phyloP scores from a whole-genome alignment of 1,140 invertebrate species.

The Drosophila obscura region DNA sequence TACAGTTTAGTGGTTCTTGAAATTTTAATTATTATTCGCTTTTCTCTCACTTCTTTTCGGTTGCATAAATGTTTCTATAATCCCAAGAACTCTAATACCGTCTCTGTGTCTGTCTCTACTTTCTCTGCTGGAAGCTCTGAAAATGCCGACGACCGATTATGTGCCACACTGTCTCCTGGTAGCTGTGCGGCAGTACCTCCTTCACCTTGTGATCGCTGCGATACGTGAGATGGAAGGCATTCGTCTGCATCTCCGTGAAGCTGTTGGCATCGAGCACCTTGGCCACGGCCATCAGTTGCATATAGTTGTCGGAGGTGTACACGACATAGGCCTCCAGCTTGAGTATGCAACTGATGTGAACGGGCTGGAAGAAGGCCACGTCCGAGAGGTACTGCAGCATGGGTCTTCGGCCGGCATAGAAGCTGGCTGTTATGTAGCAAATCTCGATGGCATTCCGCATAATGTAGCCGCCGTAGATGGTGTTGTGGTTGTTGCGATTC shows the following conservation, averaged over 20 bases:
- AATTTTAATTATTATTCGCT: slow-evolving; percentile 4
- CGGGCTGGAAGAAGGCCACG: slow-evolving; percentile 87
- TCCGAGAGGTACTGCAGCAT: slow-evolving; percentile 87
- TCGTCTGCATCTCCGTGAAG: slow-evolving; percentile 86
- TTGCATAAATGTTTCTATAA: slow-evolving; percentile 27
- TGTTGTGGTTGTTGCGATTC: slow-evolving; percentile 89
- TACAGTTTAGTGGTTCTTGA: slow-evolving; percentile 30
- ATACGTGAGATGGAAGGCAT: slow-evolving; percentile 90
- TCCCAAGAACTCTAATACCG: neutral
- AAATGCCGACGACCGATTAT: slow-evolving; percentile 86
- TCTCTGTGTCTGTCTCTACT: too few relatives aligned
- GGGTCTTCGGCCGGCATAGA: slow-evolving; percentile 85
- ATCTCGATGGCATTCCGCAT: slow-evolving; percentile 91
- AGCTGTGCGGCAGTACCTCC: slow-evolving; percentile 87
- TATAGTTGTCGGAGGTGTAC: slow-evolving; percentile 86
- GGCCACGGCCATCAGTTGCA: slow-evolving; percentile 88
- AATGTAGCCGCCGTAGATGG: slow-evolving; percentile 92
- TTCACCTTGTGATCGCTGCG: slow-evolving; percentile 84
- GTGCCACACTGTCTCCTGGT: slow-evolving; percentile 90
- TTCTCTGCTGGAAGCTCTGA: neutral
- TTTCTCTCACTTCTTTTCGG: neutral
- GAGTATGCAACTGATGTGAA: slow-evolving; percentile 89
- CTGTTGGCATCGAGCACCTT: slow-evolving; percentile 87
- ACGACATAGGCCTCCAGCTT: slow-evolving; percentile 88
- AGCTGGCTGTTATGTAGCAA: slow-evolving; percentile 87